Base-by-base conservation (phyloP, 2,797 vertebrate genomes). In the Psittacula derbiana region DNA sequence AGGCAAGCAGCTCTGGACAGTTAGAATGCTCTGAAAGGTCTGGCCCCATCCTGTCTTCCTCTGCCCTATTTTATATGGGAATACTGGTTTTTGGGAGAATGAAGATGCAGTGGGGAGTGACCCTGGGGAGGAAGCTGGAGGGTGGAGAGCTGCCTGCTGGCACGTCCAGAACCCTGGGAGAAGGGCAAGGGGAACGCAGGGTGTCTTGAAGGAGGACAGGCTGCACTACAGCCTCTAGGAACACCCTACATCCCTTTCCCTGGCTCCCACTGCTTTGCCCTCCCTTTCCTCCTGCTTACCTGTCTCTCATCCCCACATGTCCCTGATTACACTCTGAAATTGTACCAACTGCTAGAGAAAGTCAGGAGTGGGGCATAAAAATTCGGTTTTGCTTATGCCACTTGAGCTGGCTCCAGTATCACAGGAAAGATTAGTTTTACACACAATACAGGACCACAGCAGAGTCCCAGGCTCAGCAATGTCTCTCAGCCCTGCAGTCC, bases 291-390 rank as follows among this genome's bases (percentile, higher is more conserved):
- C 47, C 49, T 33, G 31, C 53, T 2, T n/a, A 30, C 40, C 19
- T 2, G 0, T 50, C 25, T 14, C 10, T 11, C 1, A 1, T 31
- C n/a, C 49, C 23, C 28, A 24, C 30, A 11, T 16, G 19, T 46
- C 21, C n/a, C 61, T 17, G 36, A 36, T 24, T 28, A 25, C 30
- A n/a, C 43, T 20, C 67, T 36, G 49, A 58, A 50, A 80, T 47
- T 58, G n/a, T 58, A 40, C 44, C 30, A 16, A 36, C 30, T 0
- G 1, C 74, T 58, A 14, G 19, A 58, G 27, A 41, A 69, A 74
- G 62, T 52, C 69, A 58, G 23, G n/a, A 46, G 44, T 27, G 18
- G 40, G n/a, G 43, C 44, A 79, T 33, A 62, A 74, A 64, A 74
- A 64, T 21, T 36, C 33, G 5, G 7, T 69, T 88, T 64, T 25